A percentile compares a stretch with the other conserved stretches of the same genome.
These are phyloP conservation scores for Drosophila lacertosa DNA, from an alignment of 1,140 invertebrate genomes.

Conservation along the genomic window DNA sequence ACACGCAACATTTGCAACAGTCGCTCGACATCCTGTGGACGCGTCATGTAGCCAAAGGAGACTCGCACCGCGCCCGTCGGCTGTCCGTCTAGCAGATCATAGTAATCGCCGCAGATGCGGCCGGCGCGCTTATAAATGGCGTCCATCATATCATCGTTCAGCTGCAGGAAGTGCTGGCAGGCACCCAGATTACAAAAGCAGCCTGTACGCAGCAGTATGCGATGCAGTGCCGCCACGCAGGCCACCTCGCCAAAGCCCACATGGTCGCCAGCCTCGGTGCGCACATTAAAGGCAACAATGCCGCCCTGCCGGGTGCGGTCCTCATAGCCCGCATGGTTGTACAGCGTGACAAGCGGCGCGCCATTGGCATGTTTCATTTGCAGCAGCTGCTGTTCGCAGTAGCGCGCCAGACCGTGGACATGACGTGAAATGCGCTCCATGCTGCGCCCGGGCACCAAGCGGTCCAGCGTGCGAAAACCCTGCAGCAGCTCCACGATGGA, in stretches of 20 bases:
- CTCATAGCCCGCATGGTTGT: slow-evolving; percentile 89
- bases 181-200: slow-evolving; percentile 99
- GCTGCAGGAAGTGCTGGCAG: slow-evolving; percentile 92
- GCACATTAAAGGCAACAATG: slow-evolving; percentile 95
- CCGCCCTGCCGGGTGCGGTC: slow-evolving; percentile 89
- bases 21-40: slow-evolving; percentile 88
- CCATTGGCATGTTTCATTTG: slow-evolving; percentile 91
- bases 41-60: slow-evolving; percentile 97
- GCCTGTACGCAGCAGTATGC: slow-evolving; percentile 94
- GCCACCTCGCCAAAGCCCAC: slow-evolving; percentile 96
- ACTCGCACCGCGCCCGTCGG: slow-evolving; percentile 96
- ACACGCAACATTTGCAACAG: slow-evolving; percentile 90
- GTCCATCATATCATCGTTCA: slow-evolving; percentile 89
- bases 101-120: slow-evolving; percentile 96
- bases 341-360: slow-evolving; percentile 88
- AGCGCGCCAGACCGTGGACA: slow-evolving; percentile 90
- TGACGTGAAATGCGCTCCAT: slow-evolving; percentile 89
- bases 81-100: slow-evolving; percentile 93
- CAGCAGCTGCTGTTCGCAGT: slow-evolving; percentile 88
- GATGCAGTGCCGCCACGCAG: slow-evolving; percentile 93
- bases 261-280: slow-evolving; percentile 90
- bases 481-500: slow-evolving; percentile 92
- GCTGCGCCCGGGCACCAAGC: slow-evolving; percentile 85
- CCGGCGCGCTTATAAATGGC: slow-evolving; percentile 91
- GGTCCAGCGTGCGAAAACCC: slow-evolving; percentile 90